Base-by-base conservation (phyloP, 2,797 vertebrate species). In the Argya squamiceps region DNA sequence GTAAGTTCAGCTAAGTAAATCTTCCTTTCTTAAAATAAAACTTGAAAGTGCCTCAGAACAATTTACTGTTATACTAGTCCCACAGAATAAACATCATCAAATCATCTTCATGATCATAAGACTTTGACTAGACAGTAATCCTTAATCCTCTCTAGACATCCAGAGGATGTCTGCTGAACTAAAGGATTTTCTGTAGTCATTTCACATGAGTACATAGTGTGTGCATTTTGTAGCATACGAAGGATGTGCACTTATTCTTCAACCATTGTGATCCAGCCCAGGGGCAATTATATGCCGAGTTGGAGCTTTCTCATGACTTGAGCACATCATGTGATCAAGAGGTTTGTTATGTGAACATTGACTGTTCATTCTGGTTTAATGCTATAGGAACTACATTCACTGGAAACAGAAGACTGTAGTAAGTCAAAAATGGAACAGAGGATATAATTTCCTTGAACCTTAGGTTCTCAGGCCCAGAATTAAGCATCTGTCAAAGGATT, bases 141-240 rank as follows among this genome's bases (percentile, higher is more conserved):
- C 18, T 63, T 65, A 59, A 60, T 53, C 8, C 8, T 50, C 12
- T 49, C 23, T 10, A 65, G 23, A 17, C 11, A 43, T 73, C 43
- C 29, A 36, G 44, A 60, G 19, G 15, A 44, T 29, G 34, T 26
- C 17, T 49, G 43, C 34, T 60, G 68, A 64, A 58, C 16, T 37
- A 26, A 46, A 80, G 4, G 6, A 22, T 27, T 39, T 81, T 59
- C 56, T 65, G 30, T 36, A 50, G n/a, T 34, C 10, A 9, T 65
- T 91, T 47, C 29, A 47, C 29, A 15, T 11, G 20, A 18, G 4
- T 53, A 29, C 23, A 15, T 5, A 34, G 2, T 1, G 0, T n/a
- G 32, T 62, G 69, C 18, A n/a, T 17, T 86, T 69, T 11, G 8
- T 15, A 67, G 9, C 11, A 9, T 24, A 27, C 6, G 10, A 27